A percentile compares a stretch with the other conserved stretches of the same genome.
phyloP scores from a whole-genome alignment of 2,113 vertebrate genomes.

The Pedetes capensis region DNA sequence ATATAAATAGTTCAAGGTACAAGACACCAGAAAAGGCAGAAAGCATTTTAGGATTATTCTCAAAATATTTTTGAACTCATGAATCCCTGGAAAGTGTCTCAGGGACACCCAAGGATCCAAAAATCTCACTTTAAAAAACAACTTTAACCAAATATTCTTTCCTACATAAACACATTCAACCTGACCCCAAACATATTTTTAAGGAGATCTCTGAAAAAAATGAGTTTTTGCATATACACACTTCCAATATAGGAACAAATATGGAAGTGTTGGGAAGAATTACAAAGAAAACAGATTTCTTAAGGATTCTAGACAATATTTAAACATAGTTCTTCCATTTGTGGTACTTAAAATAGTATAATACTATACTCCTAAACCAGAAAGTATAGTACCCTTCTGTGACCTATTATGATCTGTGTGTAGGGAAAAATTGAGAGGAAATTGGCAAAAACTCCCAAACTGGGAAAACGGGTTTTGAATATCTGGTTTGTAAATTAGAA shows the following conservation, averaged over 20 bases:
- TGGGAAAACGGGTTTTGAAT: too few relatives aligned
- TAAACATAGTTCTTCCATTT: not conserved
- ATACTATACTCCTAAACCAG: not conserved
- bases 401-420: not conserved
- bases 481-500: too few relatives aligned
- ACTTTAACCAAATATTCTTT: not conserved
- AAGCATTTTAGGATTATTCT: not conserved
- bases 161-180: not conserved
- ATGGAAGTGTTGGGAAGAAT: not conserved
- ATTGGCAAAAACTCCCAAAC: too few relatives aligned
- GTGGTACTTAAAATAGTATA: too few relatives aligned
- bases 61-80: not conserved
- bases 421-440: too few relatives aligned
- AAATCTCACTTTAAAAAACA: not conserved
- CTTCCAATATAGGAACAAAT: not conserved
- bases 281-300: not conserved
- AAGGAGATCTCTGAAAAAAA: not conserved
- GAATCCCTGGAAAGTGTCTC: not conserved
- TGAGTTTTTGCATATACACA: constrained; percentile 1
- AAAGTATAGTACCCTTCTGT: not conserved
- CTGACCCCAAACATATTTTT: not conserved
- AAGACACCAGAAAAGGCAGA: not conserved
- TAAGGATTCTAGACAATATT: not conserved
- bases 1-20: not conserved
- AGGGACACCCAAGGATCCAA: not conserved